phyloP scores from a whole-genome alignment of 2,113 vertebrate genomes.

The Canis aureus region DNA sequence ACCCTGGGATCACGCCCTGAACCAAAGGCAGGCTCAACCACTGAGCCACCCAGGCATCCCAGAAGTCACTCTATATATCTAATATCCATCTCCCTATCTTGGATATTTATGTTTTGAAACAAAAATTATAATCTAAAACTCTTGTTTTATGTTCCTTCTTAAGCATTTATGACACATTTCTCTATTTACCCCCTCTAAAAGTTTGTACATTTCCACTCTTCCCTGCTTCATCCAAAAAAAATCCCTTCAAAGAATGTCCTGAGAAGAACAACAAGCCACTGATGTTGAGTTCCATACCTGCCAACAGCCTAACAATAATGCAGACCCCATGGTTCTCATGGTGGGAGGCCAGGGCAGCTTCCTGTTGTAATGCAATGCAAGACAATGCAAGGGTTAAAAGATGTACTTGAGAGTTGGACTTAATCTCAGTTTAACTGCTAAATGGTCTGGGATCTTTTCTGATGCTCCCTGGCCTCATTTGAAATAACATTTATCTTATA shows the following conservation, averaged over 20 bases:
- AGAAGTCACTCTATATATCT: background rate
- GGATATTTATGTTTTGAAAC: background rate
- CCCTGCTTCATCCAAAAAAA: slow-evolving; percentile 85
- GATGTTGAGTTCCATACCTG: slow-evolving; percentile 80
- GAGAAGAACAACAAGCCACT: slow-evolving; percentile 86
- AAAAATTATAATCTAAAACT: background rate
- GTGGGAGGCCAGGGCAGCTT: slow-evolving; percentile 87
- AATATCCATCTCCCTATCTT: background rate
- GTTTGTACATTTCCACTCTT: background rate
- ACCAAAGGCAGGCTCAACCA: too few species aligned
- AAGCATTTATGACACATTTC: background rate
- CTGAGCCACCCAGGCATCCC: too few species aligned
- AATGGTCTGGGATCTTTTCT: background rate
- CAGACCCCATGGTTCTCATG: slow-evolving; percentile 85
- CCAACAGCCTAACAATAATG: slow-evolving; percentile 88
- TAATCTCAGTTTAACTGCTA: background rate
- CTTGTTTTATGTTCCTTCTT: background rate
- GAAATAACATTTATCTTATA: background rate
- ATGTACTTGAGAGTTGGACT: background rate
- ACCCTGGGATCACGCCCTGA: too few species aligned
- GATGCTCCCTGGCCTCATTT: background rate
- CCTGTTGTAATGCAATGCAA: slow-evolving; percentile 77
- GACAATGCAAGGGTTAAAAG: background rate
- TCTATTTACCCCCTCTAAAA: background rate
- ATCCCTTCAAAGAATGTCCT: slow-evolving; percentile 90